These are phyloP conservation scores for Dyspetes luteomarginatus DNA, from an alignment of 2,888 invertebrate genomes.

Conservation along the genomic window DNA sequence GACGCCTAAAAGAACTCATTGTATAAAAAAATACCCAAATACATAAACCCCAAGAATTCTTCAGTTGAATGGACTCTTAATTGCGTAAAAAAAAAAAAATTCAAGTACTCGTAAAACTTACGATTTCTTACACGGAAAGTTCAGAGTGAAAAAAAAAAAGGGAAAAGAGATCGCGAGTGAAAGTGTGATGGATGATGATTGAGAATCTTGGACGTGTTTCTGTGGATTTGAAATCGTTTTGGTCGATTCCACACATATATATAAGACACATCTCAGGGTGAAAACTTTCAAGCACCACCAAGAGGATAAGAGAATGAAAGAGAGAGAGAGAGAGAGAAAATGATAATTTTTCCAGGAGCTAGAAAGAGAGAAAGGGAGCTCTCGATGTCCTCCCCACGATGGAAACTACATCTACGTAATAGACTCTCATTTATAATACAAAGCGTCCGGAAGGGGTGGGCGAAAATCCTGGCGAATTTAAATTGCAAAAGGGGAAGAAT, in stretches of 20 bases:
- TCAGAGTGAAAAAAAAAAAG: too few species aligned
- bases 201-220: slow-evolving; percentile 62
- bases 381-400: slow-evolving; percentile 55
- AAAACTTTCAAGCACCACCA: slow-evolving; percentile 5
- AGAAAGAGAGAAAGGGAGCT: slow-evolving; percentile 45
- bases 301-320: not conserved
- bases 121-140: slow-evolving; percentile 16
- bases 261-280: slow-evolving; percentile 27
- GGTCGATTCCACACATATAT: slow-evolving; percentile 45
- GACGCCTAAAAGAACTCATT: too few species aligned
- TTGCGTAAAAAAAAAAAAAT: not conserved
- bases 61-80: not conserved
- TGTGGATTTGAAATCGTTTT: slow-evolving; percentile 56
- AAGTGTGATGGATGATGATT: slow-evolving; percentile 57
- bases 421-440: slow-evolving; percentile 71
- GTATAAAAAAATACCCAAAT: too few species aligned
- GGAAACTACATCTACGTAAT: slow-evolving; percentile 67
- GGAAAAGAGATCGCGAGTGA: slow-evolving; percentile 39
- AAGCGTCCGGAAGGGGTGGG: slow-evolving; percentile 56
- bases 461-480: slow-evolving; percentile 66
- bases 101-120: slow-evolving; percentile 25
- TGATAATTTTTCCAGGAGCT: slow-evolving; percentile 62
- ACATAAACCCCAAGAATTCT: not conserved
- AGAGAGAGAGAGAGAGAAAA: slow-evolving; percentile 5
- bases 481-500: slow-evolving; percentile 68